phyloP scores from a whole-genome alignment of 1,140 invertebrate species.

The Orchesella cincta region DNA sequence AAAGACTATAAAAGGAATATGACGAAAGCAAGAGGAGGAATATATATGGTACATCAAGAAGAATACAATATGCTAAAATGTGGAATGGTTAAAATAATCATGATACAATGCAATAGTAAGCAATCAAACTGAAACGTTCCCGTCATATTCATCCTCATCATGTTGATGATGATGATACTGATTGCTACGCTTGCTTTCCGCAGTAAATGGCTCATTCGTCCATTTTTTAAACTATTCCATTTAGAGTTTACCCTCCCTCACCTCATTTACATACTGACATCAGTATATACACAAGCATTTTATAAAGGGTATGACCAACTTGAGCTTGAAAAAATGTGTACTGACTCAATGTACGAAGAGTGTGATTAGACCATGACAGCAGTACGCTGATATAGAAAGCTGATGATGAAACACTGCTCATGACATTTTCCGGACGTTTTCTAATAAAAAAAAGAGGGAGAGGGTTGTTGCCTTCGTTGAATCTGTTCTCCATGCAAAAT shows the following conservation, averaged over 20 bases:
- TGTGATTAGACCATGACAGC: not conserved
- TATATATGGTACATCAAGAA: not conserved
- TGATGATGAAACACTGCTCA: slow-evolving; percentile 16
- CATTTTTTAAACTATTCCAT: not conserved
- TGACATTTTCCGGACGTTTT: slow-evolving; percentile 27
- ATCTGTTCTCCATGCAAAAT: not conserved
- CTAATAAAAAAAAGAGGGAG: not conserved
- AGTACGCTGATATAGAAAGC: not conserved
- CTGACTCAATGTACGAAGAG: not conserved
- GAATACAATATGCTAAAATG: not conserved
- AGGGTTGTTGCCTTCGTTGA: not conserved
- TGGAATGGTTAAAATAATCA: not conserved
- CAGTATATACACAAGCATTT: not conserved
- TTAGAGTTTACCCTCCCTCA: not conserved
- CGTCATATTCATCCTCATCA: not conserved
- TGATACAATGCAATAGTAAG: not conserved
- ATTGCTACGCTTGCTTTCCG: slow-evolving; percentile 17
- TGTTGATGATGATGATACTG: not conserved
- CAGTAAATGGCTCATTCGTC: slow-evolving; percentile 10
- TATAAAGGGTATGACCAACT: not conserved
- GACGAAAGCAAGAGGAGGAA: not conserved
- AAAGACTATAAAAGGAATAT: not conserved
- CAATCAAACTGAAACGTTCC: not conserved
- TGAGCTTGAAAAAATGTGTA: not conserved
- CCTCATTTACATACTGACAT: not conserved